Conservation (phyloP, 2,888 invertebrate genomes). For the Perdita meconis region DNA sequence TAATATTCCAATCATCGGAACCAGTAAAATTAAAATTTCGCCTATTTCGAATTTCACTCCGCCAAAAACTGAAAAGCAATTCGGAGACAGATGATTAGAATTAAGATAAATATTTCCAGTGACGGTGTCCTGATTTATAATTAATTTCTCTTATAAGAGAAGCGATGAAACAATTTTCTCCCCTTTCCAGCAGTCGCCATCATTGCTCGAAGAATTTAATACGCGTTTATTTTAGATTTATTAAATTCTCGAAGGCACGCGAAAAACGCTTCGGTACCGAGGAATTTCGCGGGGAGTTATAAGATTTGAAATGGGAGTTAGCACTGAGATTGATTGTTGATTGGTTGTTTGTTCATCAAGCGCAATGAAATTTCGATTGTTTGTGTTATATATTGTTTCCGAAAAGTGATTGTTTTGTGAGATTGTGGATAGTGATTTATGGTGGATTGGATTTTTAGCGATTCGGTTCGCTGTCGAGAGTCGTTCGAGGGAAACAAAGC, state of each 20-base stretch:
- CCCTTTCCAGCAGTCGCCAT: neutral
- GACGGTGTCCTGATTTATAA: too few species aligned
- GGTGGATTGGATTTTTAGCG: neutral
- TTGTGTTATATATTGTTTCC: neutral
- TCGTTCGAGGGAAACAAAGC: too few species aligned
- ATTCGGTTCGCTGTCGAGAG: too few species aligned
- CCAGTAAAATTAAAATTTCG: too few species aligned
- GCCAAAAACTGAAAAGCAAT: too few species aligned
- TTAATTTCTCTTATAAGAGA: slow-evolving; percentile 9
- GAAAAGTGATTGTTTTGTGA: slow-evolving; percentile 4
- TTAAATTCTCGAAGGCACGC: slow-evolving; percentile 7
- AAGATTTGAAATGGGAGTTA: neutral
- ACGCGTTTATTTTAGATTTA: slow-evolving; percentile 31
- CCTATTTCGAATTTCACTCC: too few species aligned
- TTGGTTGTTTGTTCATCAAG: neutral
- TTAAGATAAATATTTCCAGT: too few species aligned
- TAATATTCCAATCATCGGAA: too few species aligned
- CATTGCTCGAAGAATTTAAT: slow-evolving; percentile 13
- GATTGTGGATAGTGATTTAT: neutral
- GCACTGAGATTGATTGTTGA: neutral
- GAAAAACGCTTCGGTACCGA: neutral
- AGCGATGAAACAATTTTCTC: neutral
- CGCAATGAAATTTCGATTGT: neutral
- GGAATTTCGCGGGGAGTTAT: slow-evolving; percentile 4
- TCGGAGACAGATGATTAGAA: too few species aligned